Percentiles rank a stretch among this genome's conserved stretches.
Evolutionary conservation across 2,113 vertebrate genomes (phyloP).

Genomic region (Rhombomys opimus): DNA sequence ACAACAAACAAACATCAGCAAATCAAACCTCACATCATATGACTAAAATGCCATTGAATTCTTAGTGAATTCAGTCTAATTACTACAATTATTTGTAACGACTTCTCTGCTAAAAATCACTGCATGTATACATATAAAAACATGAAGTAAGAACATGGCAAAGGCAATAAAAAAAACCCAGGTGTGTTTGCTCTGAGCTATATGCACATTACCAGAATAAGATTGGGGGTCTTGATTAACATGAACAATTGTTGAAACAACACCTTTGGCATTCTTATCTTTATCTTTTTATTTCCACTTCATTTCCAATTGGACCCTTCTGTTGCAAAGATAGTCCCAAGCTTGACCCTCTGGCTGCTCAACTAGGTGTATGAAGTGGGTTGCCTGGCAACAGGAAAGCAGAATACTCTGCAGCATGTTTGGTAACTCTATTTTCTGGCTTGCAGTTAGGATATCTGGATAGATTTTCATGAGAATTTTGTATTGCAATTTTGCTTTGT

Average conservation of each 20-base stretch:
- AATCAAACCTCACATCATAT: constrained; percentile 7
- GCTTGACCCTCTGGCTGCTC: constrained; percentile 70
- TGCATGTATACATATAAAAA: neutral
- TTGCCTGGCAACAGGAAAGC: constrained; percentile 83
- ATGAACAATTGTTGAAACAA: constrained; percentile 5
- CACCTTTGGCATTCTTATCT: neutral
- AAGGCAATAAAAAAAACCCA: neutral
- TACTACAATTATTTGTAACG: neutral
- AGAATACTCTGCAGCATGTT: constrained; percentile 66
- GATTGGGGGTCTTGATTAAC: neutral
- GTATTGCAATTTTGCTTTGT: constrained; percentile 36
- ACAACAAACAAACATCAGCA: neutral
- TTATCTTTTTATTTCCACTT: neutral
- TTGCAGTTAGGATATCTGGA: constrained; percentile 62
- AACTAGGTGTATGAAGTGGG: constrained; percentile 67
- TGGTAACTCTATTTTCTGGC: constrained; percentile 49
- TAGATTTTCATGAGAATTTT: constrained; percentile 59
- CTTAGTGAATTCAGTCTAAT: neutral
- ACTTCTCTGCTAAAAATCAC: constrained; percentile 23
- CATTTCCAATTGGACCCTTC: constrained; percentile 28
- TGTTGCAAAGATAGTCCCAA: constrained; percentile 75
- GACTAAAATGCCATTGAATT: constrained; percentile 45
- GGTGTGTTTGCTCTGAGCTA: neutral
- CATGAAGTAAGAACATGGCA: neutral
- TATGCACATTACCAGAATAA: neutral